Evolutionary conservation across 2,797 vertebrate species (phyloP).

Genomic region (Dipus sagitta): DNA sequence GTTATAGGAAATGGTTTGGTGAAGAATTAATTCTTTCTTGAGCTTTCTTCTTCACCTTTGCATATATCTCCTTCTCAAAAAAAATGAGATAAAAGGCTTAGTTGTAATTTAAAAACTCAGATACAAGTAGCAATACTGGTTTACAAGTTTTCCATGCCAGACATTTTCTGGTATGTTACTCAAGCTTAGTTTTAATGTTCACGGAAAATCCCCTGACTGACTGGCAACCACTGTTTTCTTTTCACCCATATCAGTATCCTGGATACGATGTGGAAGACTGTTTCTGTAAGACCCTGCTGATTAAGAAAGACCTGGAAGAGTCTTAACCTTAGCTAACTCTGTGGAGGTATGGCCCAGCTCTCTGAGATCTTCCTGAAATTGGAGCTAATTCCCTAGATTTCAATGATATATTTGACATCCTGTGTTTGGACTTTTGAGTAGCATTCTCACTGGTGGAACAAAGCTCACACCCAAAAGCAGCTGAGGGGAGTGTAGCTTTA

Average conservation of each 20-base stretch:
- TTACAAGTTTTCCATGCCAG: background rate
- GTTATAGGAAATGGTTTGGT: too few species aligned
- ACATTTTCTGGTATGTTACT: background rate
- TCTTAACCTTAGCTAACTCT: background rate
- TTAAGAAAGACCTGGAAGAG: background rate
- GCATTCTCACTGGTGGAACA: too few species aligned
- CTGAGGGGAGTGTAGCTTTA: too few species aligned
- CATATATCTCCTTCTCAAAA: background rate
- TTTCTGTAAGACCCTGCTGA: background rate
- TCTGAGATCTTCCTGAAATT: background rate
- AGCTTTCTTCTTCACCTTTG: background rate
- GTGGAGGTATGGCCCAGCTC: background rate
- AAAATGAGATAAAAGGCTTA: background rate
- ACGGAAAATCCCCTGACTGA: background rate
- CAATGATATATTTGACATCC: background rate
- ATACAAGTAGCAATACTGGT: too few species aligned
- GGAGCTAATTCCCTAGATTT: background rate
- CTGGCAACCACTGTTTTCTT: background rate
- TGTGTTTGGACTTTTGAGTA: background rate
- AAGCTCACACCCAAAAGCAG: too few species aligned
- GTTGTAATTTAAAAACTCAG: background rate
- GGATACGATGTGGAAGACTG: background rate
- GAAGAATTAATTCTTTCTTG: background rate
- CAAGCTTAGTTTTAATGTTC: background rate
- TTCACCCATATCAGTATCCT: background rate